A percentile compares a stretch with the other conserved stretches of the same genome.
Evolutionary conservation across 2,113 vertebrate species (phyloP).

Genomic region (Myrmecobius fasciatus): DNA sequence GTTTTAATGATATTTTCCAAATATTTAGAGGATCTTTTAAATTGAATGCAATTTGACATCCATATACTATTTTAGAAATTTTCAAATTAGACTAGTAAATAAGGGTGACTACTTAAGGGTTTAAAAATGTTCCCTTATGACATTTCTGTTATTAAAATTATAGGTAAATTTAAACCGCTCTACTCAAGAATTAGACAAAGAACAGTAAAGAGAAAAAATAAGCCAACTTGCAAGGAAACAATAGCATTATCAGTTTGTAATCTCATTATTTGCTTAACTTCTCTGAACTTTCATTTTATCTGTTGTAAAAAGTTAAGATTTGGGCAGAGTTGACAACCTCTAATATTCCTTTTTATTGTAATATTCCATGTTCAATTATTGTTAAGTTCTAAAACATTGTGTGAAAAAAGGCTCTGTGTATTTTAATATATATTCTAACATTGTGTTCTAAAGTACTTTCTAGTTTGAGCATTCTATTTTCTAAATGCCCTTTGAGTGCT

Average conservation of each 20-base stretch:
- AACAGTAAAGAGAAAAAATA: fast-evolving
- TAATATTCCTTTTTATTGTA: neutral
- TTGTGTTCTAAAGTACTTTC: neutral
- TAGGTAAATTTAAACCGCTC: neutral
- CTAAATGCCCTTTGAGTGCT: neutral
- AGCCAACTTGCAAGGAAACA: neutral
- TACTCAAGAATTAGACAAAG: fast-evolving
- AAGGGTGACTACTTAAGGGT: fast-evolving
- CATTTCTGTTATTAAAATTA: neutral
- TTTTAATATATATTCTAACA: too few relatives aligned
- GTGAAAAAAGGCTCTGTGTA: neutral
- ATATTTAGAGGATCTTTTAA: conserved; percentile 58
- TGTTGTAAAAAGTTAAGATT: neutral
- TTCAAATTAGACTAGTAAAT: neutral
- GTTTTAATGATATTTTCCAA: conserved; percentile 67
- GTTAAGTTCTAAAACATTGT: neutral
- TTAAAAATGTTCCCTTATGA: fast-evolving
- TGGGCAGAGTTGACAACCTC: neutral
- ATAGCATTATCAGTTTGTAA: fast-evolving
- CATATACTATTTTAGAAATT: neutral
- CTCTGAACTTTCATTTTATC: neutral
- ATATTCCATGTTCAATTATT: neutral
- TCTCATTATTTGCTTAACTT: fast-evolving
- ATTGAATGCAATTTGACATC: conserved; percentile 13
- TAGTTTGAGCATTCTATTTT: neutral